Base-by-base conservation (phyloP, 1,140 invertebrate species). In the Drosophila kikkawai region DNA sequence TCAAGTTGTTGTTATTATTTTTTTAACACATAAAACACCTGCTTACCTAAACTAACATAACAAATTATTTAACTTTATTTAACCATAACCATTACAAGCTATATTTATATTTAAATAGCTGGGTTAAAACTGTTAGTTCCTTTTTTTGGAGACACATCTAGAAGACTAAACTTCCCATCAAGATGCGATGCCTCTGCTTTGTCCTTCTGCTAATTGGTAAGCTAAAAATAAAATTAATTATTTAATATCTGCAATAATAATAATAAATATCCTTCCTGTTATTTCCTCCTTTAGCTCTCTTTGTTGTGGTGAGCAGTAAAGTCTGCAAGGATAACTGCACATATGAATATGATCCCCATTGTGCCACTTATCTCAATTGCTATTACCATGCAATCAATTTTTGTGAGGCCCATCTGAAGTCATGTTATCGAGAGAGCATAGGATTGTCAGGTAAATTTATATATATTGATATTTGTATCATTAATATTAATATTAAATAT, bases 341-440 rank as follows among this genome's bases (percentile, higher is more conserved):
- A 7, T 1, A 15, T 8, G 32, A 32, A 44, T 32, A 44, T 9
- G 61, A 65, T 34, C 15, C 44, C 7, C 61, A 65, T 13, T 65
- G 61, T 12, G 61, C 12, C 19, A 34, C 36, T 5, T 29, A 56
- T 44, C 50, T 39, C 6, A 34, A 13, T 13, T 65, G 61, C 19
- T 44, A 13, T 9, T 29, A 44, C 4, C 0, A 7, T 5, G 7
- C 42, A 12, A 2, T 44, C 2, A 65, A 8, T 39, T 7, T 7
- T n/a, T 65, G 51, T 22, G 22, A 19, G 13, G 39, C 15, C 3
- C 1, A 56, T 17, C 39, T 26, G 12, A 29, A 65, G 9, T 65
- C 51, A 4, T 65, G 63, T 41, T 65, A 44, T 57, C 61, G 61
- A 9, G 37, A 45, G 55, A 57, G 11, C 17, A 57, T 15, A 4